phyloP scores from a whole-genome alignment of 2,113 vertebrate genomes.

The Scomber japonicus region DNA sequence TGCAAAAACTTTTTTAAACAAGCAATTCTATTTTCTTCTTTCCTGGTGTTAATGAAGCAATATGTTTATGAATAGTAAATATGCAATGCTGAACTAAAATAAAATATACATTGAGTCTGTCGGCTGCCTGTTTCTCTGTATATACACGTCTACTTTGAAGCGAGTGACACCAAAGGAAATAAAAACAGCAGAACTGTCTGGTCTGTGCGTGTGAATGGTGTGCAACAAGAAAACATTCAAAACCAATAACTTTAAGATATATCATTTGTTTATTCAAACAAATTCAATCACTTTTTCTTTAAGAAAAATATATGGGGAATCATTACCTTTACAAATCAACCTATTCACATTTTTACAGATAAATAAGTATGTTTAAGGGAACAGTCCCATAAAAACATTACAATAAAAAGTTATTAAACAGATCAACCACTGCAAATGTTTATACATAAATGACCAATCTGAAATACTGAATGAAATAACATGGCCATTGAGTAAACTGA shows the following conservation, averaged over 20 bases:
- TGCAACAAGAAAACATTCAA: background rate
- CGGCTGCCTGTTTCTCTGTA: conserved; percentile 5
- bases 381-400: conserved; percentile 47
- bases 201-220: background rate
- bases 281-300: conserved; percentile 60
- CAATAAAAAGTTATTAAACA: conserved; percentile 55
- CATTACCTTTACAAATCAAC: conserved; percentile 69
- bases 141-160: no score
- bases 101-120: conserved; percentile 29
- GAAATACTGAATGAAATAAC: conserved; percentile 37
- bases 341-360: conserved; percentile 80
- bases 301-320: conserved; percentile 77
- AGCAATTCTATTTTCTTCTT: conserved; percentile 50
- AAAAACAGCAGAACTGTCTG: background rate
- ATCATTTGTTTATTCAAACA: conserved; percentile 77
- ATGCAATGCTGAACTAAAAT: conserved; percentile 75
- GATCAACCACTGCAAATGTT: conserved; percentile 44
- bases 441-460: conserved; percentile 37
- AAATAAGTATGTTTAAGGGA: conserved; percentile 70
- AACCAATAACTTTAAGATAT: conserved; percentile 8
- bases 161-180: no score
- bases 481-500: background rate
- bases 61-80: conserved; percentile 70
- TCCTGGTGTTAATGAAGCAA: conserved; percentile 59
- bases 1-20: conserved; percentile 68